These are phyloP conservation scores for Telmatochromis bifrenatus DNA, from an alignment of 2,113 vertebrate species.

Conservation along the genomic window DNA sequence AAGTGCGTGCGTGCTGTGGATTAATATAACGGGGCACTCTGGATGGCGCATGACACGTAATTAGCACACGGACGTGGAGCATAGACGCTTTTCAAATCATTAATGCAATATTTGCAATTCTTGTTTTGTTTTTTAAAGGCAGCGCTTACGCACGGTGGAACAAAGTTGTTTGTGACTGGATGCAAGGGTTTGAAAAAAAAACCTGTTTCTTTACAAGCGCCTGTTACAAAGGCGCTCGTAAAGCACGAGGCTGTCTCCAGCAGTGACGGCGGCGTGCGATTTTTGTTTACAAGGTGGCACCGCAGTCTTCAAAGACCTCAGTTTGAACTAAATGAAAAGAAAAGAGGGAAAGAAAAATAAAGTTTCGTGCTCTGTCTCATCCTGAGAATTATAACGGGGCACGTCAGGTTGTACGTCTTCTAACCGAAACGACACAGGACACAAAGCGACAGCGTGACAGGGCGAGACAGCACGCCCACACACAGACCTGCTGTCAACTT, in stretches of 20 bases:
- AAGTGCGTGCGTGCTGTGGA: neutral
- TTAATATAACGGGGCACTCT: neutral
- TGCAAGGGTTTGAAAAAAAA: neutral
- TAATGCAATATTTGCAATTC: neutral
- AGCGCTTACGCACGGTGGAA: neutral
- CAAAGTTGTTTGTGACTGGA: neutral
- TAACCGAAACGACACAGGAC: neutral
- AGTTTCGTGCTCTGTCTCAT: neutral
- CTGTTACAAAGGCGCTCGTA: neutral
- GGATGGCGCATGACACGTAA: neutral
- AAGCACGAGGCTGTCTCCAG: neutral
- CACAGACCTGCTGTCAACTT: neutral
- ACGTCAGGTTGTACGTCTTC: neutral
- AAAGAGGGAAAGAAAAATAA: neutral
- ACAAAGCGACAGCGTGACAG: neutral
- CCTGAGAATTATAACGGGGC: neutral
- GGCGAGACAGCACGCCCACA: neutral
- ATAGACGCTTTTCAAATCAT: neutral
- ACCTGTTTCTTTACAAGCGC: neutral
- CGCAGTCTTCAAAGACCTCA: neutral
- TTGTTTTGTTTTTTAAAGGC: neutral
- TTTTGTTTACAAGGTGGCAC: conserved; percentile 5
- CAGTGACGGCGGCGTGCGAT: neutral
- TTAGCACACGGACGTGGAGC: neutral
- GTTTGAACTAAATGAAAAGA: neutral